Percentiles rank a stretch among this genome's conserved stretches.
Evolutionary conservation across 2,113 vertebrate species (phyloP).

Genomic region (Corydoras sp.): DNA sequence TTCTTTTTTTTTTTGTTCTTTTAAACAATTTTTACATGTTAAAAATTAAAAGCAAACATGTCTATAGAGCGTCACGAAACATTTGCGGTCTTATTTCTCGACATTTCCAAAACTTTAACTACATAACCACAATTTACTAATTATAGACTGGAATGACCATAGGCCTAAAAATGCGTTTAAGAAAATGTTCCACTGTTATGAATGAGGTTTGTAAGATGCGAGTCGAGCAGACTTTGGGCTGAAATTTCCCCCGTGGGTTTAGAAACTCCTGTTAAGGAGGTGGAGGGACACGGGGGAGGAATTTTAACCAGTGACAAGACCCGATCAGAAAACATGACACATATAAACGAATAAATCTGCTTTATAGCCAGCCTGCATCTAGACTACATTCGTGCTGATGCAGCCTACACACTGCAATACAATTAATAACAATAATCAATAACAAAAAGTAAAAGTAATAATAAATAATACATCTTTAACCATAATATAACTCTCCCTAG

Average conservation of each 20-base stretch:
- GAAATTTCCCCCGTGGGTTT: conserved; percentile 68
- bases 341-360: conserved; percentile 30
- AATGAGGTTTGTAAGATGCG: conserved; percentile 40
- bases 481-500: neutral
- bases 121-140: conserved; percentile 32
- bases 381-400: neutral
- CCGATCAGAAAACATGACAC: conserved; percentile 33
- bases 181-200: conserved; percentile 42
- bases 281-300: conserved; percentile 48
- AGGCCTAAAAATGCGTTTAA: conserved; percentile 1
- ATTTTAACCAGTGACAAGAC: conserved; percentile 53
- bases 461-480: neutral
- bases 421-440: too few species aligned
- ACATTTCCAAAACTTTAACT: conserved; percentile 29
- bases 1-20: conserved; percentile 2
- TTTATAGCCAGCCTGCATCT: neutral
- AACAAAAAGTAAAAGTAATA: neutral
- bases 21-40: neutral
- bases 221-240: conserved; percentile 42
- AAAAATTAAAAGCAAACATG: too few species aligned
- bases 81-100: neutral
- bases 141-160: conserved; percentile 21
- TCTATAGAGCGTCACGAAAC: too few species aligned
- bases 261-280: conserved; percentile 50
- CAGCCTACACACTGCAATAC: neutral